These are phyloP conservation scores for Thysanoteuthis rhombus DNA, from an alignment of 2,888 invertebrate species.

Conservation along the genomic window DNA sequence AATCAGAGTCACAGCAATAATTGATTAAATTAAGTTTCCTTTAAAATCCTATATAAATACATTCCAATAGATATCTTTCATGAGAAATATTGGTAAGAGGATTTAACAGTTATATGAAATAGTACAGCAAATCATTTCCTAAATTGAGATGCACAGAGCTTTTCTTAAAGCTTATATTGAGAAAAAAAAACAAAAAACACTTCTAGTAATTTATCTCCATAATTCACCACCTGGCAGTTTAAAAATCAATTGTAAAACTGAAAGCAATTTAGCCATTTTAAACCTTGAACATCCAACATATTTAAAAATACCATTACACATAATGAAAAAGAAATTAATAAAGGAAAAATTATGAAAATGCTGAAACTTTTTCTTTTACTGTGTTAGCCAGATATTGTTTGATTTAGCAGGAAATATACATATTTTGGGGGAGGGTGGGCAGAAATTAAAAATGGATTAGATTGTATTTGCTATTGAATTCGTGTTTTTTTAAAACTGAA, in stretches of 20 bases:
- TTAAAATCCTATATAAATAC: too few relatives aligned
- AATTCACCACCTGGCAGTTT: not conserved
- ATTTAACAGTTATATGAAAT: too few relatives aligned
- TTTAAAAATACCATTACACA: not conserved
- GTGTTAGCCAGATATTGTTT: not conserved
- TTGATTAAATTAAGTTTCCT: too few relatives aligned
- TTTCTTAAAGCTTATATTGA: too few relatives aligned
- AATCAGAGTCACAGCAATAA: too few relatives aligned
- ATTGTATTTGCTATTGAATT: conserved; percentile 19
- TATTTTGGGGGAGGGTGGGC: too few relatives aligned
- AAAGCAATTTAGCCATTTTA: not conserved
- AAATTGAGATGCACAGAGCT: too few relatives aligned
- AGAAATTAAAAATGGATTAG: not conserved
- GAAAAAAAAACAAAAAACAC: too few relatives aligned
- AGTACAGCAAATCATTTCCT: too few relatives aligned
- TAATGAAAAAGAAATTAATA: not conserved
- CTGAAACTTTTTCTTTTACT: not conserved
- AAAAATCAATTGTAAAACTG: too few relatives aligned
- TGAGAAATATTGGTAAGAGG: too few relatives aligned
- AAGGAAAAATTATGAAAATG: not conserved
- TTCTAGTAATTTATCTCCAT: not conserved
- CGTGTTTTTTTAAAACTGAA: conserved; percentile 29
- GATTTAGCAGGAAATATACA: not conserved
- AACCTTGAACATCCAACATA: not conserved
- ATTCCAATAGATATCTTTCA: too few relatives aligned